Evolutionary conservation across 2,113 vertebrate genomes (phyloP).

Genomic region (Erpornis zantholeuca): DNA sequence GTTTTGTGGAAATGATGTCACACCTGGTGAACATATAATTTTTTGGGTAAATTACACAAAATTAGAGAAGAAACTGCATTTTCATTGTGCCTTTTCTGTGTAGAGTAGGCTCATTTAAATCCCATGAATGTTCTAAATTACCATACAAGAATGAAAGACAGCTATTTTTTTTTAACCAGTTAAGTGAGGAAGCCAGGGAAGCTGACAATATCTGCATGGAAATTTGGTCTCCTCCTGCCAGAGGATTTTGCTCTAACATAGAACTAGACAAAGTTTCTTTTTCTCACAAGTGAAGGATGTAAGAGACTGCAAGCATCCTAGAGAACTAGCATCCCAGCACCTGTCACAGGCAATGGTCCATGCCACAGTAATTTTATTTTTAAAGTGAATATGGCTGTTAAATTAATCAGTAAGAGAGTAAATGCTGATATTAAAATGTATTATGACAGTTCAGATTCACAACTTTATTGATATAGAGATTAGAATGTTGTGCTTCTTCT

Average conservation of each 20-base stretch:
- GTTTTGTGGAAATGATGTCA: neutral
- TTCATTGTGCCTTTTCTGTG: neutral
- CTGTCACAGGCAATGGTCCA: neutral
- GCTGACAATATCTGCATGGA: neutral
- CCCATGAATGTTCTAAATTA: neutral
- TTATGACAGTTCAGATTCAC: neutral
- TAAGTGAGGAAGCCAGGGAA: neutral
- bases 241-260: neutral
- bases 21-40: neutral
- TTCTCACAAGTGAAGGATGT: accelerated
- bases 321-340: neutral
- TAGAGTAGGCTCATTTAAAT: neutral
- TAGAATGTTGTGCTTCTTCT: neutral
- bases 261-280: neutral
- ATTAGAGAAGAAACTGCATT: neutral
- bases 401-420: neutral
- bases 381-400: neutral
- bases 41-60: neutral
- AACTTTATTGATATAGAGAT: neutral
- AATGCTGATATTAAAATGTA: neutral
- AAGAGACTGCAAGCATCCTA: neutral
- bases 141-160: neutral
- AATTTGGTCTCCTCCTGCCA: neutral
- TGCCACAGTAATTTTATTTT: neutral
- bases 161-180: neutral